Conservation (phyloP, 2,888 invertebrate genomes). For the Beris morrisii region DNA sequence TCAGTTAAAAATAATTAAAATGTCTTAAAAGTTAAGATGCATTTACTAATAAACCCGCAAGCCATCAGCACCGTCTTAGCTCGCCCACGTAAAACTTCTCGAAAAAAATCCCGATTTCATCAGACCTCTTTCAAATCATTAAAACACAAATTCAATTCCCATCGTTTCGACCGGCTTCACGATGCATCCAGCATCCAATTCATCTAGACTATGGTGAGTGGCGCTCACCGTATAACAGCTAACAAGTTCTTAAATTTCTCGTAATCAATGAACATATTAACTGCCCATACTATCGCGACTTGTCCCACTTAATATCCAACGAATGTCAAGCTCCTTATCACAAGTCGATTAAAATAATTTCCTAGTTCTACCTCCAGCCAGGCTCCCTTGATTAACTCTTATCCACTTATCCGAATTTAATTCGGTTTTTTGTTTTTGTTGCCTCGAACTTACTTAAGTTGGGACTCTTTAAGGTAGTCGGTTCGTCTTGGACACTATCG, state of each 20-base stretch:
- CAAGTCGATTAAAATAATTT: slow-evolving; percentile 31
- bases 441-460: not conserved
- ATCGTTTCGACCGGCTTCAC: not conserved
- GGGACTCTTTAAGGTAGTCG: not conserved
- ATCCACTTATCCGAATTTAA: slow-evolving; percentile 10
- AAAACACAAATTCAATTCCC: slow-evolving; percentile 24
- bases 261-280: slow-evolving; percentile 35
- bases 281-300: slow-evolving; percentile 26
- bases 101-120: slow-evolving; percentile 18
- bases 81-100: slow-evolving; percentile 26
- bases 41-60: slow-evolving; percentile 10
- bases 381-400: slow-evolving; percentile 22
- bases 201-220: slow-evolving; percentile 7
- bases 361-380: slow-evolving; percentile 20
- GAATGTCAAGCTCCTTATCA: slow-evolving; percentile 30
- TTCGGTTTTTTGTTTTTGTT: not conserved
- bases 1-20: slow-evolving; percentile 29
- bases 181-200: slow-evolving; percentile 4
- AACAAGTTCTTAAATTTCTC: slow-evolving; percentile 16
- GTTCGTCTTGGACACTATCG: not conserved
- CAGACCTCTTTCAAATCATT: slow-evolving; percentile 23
- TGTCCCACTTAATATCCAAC: slow-evolving; percentile 30
- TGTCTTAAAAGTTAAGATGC: slow-evolving; percentile 25
- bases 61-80: slow-evolving; percentile 1
- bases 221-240: slow-evolving; percentile 19